These are phyloP conservation scores for Gobionotothen gibberifrons DNA, from an alignment of 2,797 vertebrate species.

Conservation along the genomic window DNA sequence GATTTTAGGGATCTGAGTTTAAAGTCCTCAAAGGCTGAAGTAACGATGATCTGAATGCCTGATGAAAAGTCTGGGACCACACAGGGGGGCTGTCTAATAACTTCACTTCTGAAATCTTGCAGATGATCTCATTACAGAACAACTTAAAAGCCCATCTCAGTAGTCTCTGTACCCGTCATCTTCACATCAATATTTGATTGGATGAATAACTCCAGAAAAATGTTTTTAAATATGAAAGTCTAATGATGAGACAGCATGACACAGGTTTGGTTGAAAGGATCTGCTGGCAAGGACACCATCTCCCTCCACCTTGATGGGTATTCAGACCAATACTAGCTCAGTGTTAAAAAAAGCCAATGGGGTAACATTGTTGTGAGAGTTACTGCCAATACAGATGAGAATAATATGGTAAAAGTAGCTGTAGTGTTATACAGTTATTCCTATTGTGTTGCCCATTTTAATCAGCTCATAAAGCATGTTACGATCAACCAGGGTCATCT, in stretches of 20 bases:
- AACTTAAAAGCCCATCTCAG: slow-evolving; percentile 24
- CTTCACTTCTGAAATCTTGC: slow-evolving; percentile 34
- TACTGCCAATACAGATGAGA: background rate
- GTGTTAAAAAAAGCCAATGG: background rate
- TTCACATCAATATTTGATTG: slow-evolving; percentile 46
- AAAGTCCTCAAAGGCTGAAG: slow-evolving; percentile 19
- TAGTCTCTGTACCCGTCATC: slow-evolving; percentile 1
- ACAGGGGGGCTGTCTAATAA: slow-evolving; percentile 20
- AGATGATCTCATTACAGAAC: slow-evolving; percentile 21
- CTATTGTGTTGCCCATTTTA: no score
- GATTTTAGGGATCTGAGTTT: slow-evolving; percentile 7
- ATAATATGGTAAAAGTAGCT: background rate
- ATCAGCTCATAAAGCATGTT: no score
- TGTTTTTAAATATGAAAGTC: slow-evolving; percentile 39
- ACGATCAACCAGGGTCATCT: background rate
- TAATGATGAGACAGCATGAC: slow-evolving; percentile 16
- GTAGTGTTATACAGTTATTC: no score
- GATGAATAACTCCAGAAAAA: slow-evolving; percentile 34
- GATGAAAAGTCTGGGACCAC: slow-evolving; percentile 35
- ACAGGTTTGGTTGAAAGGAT: slow-evolving; percentile 22
- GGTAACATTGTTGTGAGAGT: background rate
- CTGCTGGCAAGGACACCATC: background rate
- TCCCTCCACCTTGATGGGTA: background rate
- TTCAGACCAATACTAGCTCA: background rate
- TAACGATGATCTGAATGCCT: slow-evolving; percentile 32